Evolutionary conservation across 2,113 vertebrate species (phyloP), one percentile per base, ranked within the genome.

Genomic region (Melanerpes formicivorus): DNA sequence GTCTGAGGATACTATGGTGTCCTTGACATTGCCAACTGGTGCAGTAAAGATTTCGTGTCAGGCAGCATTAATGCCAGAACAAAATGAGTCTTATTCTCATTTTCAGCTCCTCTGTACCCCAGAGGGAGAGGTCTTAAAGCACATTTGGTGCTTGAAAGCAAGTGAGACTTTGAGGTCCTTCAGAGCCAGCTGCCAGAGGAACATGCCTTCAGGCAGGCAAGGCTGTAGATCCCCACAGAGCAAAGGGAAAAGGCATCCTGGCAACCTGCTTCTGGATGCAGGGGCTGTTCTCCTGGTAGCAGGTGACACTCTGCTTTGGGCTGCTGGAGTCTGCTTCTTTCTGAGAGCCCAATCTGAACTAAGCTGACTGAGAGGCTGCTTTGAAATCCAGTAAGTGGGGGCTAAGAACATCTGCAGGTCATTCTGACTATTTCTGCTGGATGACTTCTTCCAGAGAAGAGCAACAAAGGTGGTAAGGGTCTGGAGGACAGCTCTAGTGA

Each of bases 211-310:
- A 29, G 14, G 9, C 19, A 10, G 11, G 26, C 3, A 44, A 7
- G 3, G 5, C 11, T 5, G 7, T 10, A 63, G 26, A 50, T 48
- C 21, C 15, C 42, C 18, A 4, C 2, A 44, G 54, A 40, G 48
- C 54, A n/a, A 8, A 44, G 9, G 17, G 37, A 18, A 69, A 14
- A 44, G 46, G 4, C 19, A 6, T 2, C 50, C 3, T 26, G 55
- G 13, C 4, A 3, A 26, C 5, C 3, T 34, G 64, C 17, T 44
- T 30, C 46, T 40, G 60, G 64, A 17, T 1, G 1, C 34, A 29
- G 63, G 32, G 30, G 4, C 14, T 0, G 0, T 14, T 40, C 71
- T 8, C 3, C 0, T 16, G 14, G 37, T 19, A 19, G 44, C 1
- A 2, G 30, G 11, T 6, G 18, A 48, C 10, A 21, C 9, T 72